A percentile compares a stretch with the other conserved stretches of the same genome.
Conservation (phyloP, 1,140 invertebrate species). For the Coptotermes formosanus region DNA sequence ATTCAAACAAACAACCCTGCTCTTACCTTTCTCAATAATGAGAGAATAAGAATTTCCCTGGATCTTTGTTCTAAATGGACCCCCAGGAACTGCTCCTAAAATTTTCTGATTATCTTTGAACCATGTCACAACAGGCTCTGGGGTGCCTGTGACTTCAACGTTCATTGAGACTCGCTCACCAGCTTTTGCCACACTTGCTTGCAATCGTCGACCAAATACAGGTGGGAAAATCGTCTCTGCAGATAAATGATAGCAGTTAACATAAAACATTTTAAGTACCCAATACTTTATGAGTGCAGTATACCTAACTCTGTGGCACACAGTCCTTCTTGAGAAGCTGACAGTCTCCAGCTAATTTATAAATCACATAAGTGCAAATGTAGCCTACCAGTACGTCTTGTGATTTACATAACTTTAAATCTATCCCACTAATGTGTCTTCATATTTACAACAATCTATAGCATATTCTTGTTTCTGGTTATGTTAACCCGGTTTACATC, state of each 20-base stretch:
- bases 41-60: conserved; percentile 66
- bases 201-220: conserved; percentile 74
- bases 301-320: too few relatives aligned
- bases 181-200: conserved; percentile 70
- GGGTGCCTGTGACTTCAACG: conserved; percentile 75
- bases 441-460: too few relatives aligned
- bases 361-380: too few relatives aligned
- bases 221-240: conserved; percentile 75
- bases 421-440: too few relatives aligned
- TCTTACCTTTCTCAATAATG: conserved; percentile 66
- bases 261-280: too few relatives aligned
- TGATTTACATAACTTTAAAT: too few relatives aligned
- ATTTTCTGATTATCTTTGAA: conserved; percentile 67
- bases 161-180: conserved; percentile 74
- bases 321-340: too few relatives aligned
- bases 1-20: background rate
- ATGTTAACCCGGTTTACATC: too few relatives aligned
- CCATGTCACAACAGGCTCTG: conserved; percentile 71
- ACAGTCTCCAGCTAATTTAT: too few relatives aligned
- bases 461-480: too few relatives aligned
- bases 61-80: conserved; percentile 53
- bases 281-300: too few relatives aligned
- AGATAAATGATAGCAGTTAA: conserved; percentile 34
- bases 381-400: too few relatives aligned
- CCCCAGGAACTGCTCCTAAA: conserved; percentile 46